Conservation (phyloP, 2,113 vertebrate genomes). For the Hepsetus odoe region DNA sequence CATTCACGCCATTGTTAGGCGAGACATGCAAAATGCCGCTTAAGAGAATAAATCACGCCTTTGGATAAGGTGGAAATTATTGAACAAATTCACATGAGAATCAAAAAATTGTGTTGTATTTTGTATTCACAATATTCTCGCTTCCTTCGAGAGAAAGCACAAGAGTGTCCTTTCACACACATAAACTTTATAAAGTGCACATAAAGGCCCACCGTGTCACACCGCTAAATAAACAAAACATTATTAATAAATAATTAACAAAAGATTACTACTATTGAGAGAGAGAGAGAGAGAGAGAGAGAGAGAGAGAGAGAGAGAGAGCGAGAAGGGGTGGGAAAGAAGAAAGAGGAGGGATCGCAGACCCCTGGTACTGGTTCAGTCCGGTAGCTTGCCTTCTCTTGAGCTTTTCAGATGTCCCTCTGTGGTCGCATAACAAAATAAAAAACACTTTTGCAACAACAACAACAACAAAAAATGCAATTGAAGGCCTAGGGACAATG, state of each 20-base stretch:
- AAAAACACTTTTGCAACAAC: slow-evolving; percentile 63
- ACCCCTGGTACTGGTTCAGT: slow-evolving; percentile 65
- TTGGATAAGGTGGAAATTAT: not conserved
- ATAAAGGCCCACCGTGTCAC: slow-evolving; percentile 27
- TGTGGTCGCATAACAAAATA: slow-evolving; percentile 42
- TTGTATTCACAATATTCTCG: not conserved
- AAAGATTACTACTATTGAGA: slow-evolving; percentile 41
- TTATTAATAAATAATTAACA: slow-evolving; percentile 68
- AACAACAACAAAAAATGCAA: not conserved
- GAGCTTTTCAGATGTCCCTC: slow-evolving; percentile 47
- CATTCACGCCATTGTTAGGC: slow-evolving; percentile 17
- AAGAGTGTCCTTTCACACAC: not conserved
- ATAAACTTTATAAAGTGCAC: slow-evolving; percentile 13
- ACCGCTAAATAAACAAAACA: slow-evolving; percentile 51
- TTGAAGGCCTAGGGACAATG: slow-evolving; percentile 59
- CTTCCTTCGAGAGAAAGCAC: not conserved
- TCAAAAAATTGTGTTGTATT: no score
- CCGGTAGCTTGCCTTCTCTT: slow-evolving; percentile 50
- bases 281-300: slow-evolving; percentile 23
- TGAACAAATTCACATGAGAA: not conserved
- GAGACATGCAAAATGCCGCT: not conserved
- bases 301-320: slow-evolving; percentile 42
- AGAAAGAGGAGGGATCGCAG: slow-evolving; percentile 63
- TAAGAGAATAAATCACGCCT: not conserved
- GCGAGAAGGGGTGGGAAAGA: slow-evolving; percentile 59